Evolutionary conservation across 2,113 vertebrate genomes (phyloP).

Genomic region (Thymallus thymallus): DNA sequence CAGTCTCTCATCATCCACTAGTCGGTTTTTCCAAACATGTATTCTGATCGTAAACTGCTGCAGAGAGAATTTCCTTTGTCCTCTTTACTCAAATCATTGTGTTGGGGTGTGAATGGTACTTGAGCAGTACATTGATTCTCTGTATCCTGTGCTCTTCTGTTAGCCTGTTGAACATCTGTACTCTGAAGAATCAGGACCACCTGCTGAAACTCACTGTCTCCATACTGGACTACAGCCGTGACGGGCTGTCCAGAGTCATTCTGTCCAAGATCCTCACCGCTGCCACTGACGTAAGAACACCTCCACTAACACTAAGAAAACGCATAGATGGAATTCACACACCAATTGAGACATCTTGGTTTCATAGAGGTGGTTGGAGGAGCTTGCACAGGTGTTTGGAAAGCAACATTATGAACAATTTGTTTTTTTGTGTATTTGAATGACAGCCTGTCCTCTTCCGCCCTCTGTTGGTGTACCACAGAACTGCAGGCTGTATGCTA

Average conservation of each 20-base stretch:
- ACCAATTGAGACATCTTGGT: too few relatives aligned
- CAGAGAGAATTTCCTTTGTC: background rate
- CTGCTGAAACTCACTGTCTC: slow-evolving; percentile 84
- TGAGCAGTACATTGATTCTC: background rate
- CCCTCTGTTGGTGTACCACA: slow-evolving; percentile 29
- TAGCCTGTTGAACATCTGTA: slow-evolving; percentile 85
- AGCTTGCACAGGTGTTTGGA: too few relatives aligned
- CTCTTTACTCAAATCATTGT: background rate
- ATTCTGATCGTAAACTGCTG: background rate
- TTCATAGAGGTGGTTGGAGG: too few relatives aligned
- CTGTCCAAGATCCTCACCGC: slow-evolving; percentile 86
- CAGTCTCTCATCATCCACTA: slow-evolving; percentile 36
- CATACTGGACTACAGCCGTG: slow-evolving; percentile 85
- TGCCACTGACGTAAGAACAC: slow-evolving; percentile 60
- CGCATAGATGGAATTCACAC: background rate
- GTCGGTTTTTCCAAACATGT: background rate
- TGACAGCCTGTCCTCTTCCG: background rate
- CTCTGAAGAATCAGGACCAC: slow-evolving; percentile 85
- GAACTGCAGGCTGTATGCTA: slow-evolving; percentile 84
- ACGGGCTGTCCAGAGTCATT: slow-evolving; percentile 83
- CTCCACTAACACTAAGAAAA: background rate
- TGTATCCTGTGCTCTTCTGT: background rate
- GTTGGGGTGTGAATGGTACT: background rate
- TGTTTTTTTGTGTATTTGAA: too few relatives aligned
- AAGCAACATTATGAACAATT: background rate